Percentiles rank a stretch among this genome's conserved stretches.
phyloP scores from a whole-genome alignment of 2,888 invertebrate genomes.

The Axea sp. region DNA sequence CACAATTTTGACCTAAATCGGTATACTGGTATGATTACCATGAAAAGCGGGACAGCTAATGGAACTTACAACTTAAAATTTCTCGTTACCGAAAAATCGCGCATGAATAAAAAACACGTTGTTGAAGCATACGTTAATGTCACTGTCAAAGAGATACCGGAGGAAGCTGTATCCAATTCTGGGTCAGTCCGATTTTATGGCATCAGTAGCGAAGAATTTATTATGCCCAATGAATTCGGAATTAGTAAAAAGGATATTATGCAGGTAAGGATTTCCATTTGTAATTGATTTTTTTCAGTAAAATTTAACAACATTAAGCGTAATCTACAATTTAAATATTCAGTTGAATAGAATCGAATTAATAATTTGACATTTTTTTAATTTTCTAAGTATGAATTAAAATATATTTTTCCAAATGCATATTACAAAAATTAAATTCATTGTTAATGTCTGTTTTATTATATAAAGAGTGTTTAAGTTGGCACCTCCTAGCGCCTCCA shows the following conservation, averaged over 20 bases:
- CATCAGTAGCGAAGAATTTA: conserved; percentile 91
- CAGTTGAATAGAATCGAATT: too few relatives aligned
- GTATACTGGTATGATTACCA: conserved; percentile 92
- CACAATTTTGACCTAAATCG: conserved; percentile 87
- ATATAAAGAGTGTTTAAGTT: too few relatives aligned
- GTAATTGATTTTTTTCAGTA: too few relatives aligned
- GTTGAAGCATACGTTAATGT: conserved; percentile 85
- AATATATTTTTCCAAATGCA: too few relatives aligned
- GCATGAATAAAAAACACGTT: conserved; percentile 67
- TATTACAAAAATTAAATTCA: too few relatives aligned
- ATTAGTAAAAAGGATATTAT: conserved; percentile 88
- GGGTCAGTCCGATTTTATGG: conserved; percentile 93
- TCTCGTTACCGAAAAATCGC: conserved; percentile 85
- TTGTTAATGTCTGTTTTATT: too few relatives aligned
- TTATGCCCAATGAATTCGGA: conserved; percentile 82
- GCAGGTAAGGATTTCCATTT: too few relatives aligned
- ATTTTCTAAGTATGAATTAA: too few relatives aligned
- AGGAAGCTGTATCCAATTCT: conserved; percentile 94
- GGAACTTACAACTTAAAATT: conserved; percentile 89
- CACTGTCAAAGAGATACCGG: conserved; percentile 91
- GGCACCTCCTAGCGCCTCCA: too few relatives aligned
- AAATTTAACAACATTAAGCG: too few relatives aligned
- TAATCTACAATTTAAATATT: too few relatives aligned
- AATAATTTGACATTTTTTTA: too few relatives aligned
- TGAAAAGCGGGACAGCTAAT: conserved; percentile 87